These are phyloP conservation scores for Tachysurus fulvidraco DNA, from an alignment of 2,113 vertebrate species.

Conservation along the genomic window DNA sequence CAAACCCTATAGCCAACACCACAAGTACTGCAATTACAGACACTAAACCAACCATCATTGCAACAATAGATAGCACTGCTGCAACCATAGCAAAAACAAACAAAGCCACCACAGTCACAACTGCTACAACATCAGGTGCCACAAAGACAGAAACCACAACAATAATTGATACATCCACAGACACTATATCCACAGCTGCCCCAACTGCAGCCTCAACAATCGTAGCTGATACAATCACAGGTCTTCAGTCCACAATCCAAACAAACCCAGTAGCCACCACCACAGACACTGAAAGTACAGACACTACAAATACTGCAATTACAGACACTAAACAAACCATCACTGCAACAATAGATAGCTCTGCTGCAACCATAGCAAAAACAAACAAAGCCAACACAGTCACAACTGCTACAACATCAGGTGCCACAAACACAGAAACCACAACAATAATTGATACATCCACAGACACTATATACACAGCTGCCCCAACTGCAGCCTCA, in stretches of 20 bases:
- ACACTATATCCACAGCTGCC: background rate
- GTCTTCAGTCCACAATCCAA: background rate
- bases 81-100: background rate
- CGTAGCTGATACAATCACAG: background rate
- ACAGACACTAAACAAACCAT: background rate
- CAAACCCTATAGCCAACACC: background rate
- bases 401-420: background rate
- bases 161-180: background rate
- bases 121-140: no score
- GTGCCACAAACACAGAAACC: background rate
- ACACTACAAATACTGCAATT: background rate
- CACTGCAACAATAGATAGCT: background rate
- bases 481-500: no score
- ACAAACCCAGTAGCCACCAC: background rate
- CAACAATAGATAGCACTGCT: background rate
- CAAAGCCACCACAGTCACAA: background rate
- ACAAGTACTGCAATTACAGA: background rate
- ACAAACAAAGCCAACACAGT: background rate
- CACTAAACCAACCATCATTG: background rate
- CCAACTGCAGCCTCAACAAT: background rate
- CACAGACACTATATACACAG: no score
- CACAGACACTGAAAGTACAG: background rate
- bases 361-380: background rate
- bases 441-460: background rate
- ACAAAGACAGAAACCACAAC: background rate